These are phyloP conservation scores for Pristis pectinata DNA, from an alignment of 2,797 vertebrate genomes.

Conservation along the genomic window DNA sequence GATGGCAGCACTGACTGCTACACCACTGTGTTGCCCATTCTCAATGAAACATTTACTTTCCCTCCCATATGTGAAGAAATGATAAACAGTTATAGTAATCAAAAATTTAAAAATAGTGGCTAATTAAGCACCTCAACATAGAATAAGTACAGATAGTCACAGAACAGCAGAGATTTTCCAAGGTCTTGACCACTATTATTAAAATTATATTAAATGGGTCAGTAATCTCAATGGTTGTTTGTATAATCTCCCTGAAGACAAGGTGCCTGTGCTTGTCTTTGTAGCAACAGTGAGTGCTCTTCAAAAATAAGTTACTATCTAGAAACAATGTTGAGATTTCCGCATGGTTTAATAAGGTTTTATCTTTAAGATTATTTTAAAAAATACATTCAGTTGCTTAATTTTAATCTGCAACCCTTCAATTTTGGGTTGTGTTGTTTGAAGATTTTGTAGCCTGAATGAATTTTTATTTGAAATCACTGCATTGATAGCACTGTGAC, in stretches of 20 bases:
- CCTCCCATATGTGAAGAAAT: no score
- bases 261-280: background rate
- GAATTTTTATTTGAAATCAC: background rate
- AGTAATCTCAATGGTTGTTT: background rate
- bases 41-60: no score
- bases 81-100: background rate
- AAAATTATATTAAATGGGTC: background rate
- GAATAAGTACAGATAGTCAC: background rate
- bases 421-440: background rate
- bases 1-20: no score
- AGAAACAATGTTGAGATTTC: background rate
- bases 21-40: no score
- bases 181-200: background rate
- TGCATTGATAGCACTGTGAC: background rate
- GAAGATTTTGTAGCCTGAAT: background rate
- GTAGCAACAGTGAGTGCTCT: background rate
- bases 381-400: background rate
- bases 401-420: background rate
- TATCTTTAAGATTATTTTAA: background rate
- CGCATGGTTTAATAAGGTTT: background rate
- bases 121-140: background rate
- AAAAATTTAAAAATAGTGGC: background rate
- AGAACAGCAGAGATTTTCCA: background rate
- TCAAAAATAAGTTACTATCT: background rate
- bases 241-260: background rate